Evolutionary conservation across 2,888 invertebrate species (phyloP).

Genomic region (Augiades crinisus): DNA sequence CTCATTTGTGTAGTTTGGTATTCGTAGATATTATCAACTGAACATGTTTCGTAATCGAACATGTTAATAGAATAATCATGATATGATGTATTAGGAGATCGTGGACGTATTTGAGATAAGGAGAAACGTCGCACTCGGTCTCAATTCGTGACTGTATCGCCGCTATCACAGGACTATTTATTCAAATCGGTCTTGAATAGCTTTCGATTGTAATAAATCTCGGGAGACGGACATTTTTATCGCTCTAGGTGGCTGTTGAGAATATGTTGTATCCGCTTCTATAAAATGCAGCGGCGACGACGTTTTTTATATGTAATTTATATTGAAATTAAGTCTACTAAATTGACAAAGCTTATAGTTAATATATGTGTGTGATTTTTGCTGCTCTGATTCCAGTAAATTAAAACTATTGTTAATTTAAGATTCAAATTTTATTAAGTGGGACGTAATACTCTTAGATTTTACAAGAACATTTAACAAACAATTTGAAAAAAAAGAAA

Average conservation of each 20-base stretch:
- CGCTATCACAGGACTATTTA: constrained; percentile 59
- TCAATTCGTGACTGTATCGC: constrained; percentile 46
- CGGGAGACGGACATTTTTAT: constrained; percentile 61
- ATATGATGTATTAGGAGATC: constrained; percentile 30
- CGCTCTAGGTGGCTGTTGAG: constrained; percentile 38
- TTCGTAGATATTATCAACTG: constrained; percentile 49
- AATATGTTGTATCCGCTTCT: constrained; percentile 28
- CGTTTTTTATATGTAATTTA: constrained; percentile 10
- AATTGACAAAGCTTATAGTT: no score
- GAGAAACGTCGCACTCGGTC: constrained; percentile 32
- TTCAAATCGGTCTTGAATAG: constrained; percentile 60
- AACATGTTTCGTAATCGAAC: constrained; percentile 53
- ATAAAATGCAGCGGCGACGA: constrained; percentile 22
- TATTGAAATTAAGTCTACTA: not conserved
- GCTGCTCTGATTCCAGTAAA: no score
- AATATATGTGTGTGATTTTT: no score
- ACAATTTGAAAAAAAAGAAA: no score
- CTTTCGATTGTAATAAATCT: constrained; percentile 68
- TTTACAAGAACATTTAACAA: no score
- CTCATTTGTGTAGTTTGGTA: constrained; percentile 43
- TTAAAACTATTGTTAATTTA: no score
- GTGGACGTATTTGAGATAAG: constrained; percentile 38
- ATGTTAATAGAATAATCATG: constrained; percentile 56
- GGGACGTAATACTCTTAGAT: no score
- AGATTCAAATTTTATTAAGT: no score